Evolutionary conservation across 2,888 invertebrate genomes (phyloP).

Genomic region (Conchocele bisecta): DNA sequence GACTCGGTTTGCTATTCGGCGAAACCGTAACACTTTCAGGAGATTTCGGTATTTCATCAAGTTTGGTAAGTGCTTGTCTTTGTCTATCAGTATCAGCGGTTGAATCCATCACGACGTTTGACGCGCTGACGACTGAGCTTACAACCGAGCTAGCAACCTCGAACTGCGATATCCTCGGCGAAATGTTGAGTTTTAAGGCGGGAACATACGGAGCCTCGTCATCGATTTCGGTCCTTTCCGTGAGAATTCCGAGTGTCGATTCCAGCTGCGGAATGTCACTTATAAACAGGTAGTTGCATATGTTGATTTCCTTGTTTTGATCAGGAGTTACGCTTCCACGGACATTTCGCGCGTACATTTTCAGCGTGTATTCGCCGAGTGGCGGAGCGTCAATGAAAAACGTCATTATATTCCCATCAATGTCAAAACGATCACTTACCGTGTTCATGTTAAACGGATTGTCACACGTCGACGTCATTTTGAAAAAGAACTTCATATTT

Average conservation of each 20-base stretch:
- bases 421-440: slow-evolving; percentile 54
- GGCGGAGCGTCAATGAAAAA: slow-evolving; percentile 56
- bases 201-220: slow-evolving; percentile 31
- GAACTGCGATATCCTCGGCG: background rate
- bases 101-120: slow-evolving; percentile 53
- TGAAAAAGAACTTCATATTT: slow-evolving; percentile 58
- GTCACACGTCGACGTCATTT: slow-evolving; percentile 55
- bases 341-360: slow-evolving; percentile 57
- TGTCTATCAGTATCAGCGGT: no score
- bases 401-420: slow-evolving; percentile 56
- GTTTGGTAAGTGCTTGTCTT: no score
- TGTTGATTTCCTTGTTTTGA: slow-evolving; percentile 62
- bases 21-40: no score
- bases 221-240: slow-evolving; percentile 51
- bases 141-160: background rate
- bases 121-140: slow-evolving; percentile 45
- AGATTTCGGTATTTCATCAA: no score
- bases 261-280: slow-evolving; percentile 50
- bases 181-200: no score
- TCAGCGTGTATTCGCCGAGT: slow-evolving; percentile 57
- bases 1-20: no score
- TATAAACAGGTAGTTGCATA: slow-evolving; percentile 74
- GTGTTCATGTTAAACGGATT: slow-evolving; percentile 55
- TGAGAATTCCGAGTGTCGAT: slow-evolving; percentile 43
- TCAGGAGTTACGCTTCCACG: slow-evolving; percentile 40